Base-by-base conservation (phyloP, 2,888 invertebrate genomes). In the Halictus ligatus region DNA sequence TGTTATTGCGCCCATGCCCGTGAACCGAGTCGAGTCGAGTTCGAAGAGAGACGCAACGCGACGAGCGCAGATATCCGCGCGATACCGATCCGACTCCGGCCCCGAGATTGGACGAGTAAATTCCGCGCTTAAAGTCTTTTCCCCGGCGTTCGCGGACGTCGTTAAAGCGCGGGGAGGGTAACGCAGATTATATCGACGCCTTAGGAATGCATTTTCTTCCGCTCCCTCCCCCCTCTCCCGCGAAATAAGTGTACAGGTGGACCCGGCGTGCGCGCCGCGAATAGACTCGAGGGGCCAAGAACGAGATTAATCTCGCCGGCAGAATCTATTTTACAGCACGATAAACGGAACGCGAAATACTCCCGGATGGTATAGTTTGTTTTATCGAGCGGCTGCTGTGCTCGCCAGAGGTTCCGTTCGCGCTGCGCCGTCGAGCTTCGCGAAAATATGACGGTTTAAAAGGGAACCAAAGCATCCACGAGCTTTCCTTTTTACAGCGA, bases 1-100 rank as follows among this genome's bases (percentile, higher is more conserved):
- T 87, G 89, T 90, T 90, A 90, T 89, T 90, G 84, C 78, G 69
- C 81, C 84, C 72, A 83, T 78, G 85, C 78, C 74, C 73, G 81
- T 75, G 76, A 80, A 74, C 64, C 77, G 81, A 15, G 5, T 15
- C 15, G 48, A 15, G 5, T 15, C 48, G 58, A 58, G 58, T n/a
- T 58, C n/a, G n/a, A 58, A 58, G 58, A 58, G 58, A 58, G 58
- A 58, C 12, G 76, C 80, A 76, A 73, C 60, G 64, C 48, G 60
- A 73, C 78, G 75, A 35, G 64, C 84, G 75, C 29, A 73, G 86
- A 86, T 58, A 58, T 82, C 84, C 82, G 25, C 64, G 82, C 84
- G 87, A 89, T 85, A 85, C 81, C 85, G 83, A 87, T 85, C 83
- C 84, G 67, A 64, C 64, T 50, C 73, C 15, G 43, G 43, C 71